Base-by-base conservation (phyloP, 2,888 invertebrate genomes). In the Nysson spinosus region DNA sequence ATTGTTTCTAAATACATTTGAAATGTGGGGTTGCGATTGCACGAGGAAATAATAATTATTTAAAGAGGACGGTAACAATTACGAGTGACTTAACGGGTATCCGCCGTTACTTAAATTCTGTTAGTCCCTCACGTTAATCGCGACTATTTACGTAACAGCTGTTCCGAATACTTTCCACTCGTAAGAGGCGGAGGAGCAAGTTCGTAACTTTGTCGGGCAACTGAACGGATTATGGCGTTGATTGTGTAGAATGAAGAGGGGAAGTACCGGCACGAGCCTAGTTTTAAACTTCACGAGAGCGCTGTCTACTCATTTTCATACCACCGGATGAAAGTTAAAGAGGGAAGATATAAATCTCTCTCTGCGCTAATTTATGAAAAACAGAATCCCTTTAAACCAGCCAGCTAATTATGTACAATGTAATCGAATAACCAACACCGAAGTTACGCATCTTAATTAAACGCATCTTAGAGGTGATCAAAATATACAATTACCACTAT, bases 211-310 rank as follows among this genome's bases (percentile, higher is more conserved):
- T 32, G 71, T 65, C 62, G 69, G 40, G 49, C 62, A 44, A 69
- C 62, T 51, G 75, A 61, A 63, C 69, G 75, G 72, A 75, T 75
- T 75, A 72, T 72, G 66, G 54, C 62, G 65, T 60, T 69, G 75
- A 72, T 74, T 69, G 74, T 69, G 62, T 55, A 42, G 62, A 55
- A 52, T 52, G 64, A 62, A 47, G 54, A 49, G 49, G 50, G 50
- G 49, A 51, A 51, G 44, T 44, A 46, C 32, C 46, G 43, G 57
- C 62, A 47, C 47, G 47, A 65, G 54, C 58, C 51, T 52, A 65
- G 62, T 64, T 72, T 62, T 51, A 61, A 72, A 75, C 72, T 74
- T 72, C 50, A 52, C 50, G 62, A 55, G 57, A 40, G 32, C 46
- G 17, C 35, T 43, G 46, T 56, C 55, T 30, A 54, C 47, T 60